A percentile compares a stretch with the other conserved stretches of the same genome.
Evolutionary conservation across 1,140 invertebrate genomes (phyloP).

Genomic region (Drosophila novamexicana): DNA sequence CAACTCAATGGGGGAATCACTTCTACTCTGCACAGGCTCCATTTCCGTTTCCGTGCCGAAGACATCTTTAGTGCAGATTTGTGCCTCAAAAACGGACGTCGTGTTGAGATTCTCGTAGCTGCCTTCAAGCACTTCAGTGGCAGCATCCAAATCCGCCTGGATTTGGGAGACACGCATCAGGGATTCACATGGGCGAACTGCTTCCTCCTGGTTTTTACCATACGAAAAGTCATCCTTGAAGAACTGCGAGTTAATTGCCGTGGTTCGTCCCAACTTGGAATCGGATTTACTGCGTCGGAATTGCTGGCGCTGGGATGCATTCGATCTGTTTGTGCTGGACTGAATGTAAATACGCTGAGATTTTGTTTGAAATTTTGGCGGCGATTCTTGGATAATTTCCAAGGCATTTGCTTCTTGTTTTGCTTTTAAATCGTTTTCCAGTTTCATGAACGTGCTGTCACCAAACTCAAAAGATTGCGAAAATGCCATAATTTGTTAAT

Average conservation of each 20-base stretch:
- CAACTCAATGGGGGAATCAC: constrained; percentile 4
- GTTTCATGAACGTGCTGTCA: constrained; percentile 71
- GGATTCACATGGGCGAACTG: background rate
- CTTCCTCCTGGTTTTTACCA: constrained; percentile 12
- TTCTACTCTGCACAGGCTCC: constrained; percentile 2
- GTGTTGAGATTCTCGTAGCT: constrained; percentile 8
- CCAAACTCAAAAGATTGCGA: constrained; percentile 78
- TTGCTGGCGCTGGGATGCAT: constrained; percentile 24
- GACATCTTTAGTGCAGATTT: constrained; percentile 55
- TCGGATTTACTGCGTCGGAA: constrained; percentile 31
- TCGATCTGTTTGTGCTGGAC: constrained; percentile 6
- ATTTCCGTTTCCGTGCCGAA: constrained; percentile 20
- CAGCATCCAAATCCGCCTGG: constrained; percentile 19
- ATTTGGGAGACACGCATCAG: constrained; percentile 57
- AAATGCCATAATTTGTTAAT: constrained; percentile 57
- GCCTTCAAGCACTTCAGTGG: constrained; percentile 5
- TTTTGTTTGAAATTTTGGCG: constrained; percentile 27
- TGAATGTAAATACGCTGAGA: constrained; percentile 20
- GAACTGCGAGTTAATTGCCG: constrained; percentile 47
- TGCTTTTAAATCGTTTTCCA: constrained; percentile 58
- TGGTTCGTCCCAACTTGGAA: constrained; percentile 24
- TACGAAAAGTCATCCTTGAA: constrained; percentile 67
- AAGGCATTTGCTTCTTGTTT: constrained; percentile 21
- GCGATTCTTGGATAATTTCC: constrained; percentile 58
- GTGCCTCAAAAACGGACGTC: constrained; percentile 44